Evolutionary conservation across 2,113 vertebrate genomes (phyloP).

Genomic region (Mixornis gularis): DNA sequence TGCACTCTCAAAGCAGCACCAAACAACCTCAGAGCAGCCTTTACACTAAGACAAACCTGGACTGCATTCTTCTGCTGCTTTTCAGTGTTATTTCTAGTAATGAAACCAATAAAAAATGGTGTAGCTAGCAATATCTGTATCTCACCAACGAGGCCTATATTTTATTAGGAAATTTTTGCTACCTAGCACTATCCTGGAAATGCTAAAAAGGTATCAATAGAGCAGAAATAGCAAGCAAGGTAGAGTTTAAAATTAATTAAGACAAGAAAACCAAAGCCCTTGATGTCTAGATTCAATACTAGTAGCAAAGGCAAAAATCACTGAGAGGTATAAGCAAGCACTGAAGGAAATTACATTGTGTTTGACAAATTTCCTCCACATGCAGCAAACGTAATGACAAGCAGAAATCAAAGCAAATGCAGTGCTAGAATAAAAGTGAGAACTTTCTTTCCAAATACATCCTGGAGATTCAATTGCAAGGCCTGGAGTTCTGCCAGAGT

Average conservation of each 20-base stretch:
- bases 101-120: background rate
- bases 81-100: background rate
- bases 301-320: background rate
- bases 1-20: rapidly evolving
- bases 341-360: background rate
- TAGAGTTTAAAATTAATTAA: background rate
- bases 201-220: background rate
- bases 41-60: rapidly evolving
- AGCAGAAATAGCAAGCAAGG: background rate
- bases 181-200: background rate
- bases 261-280: background rate
- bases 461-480: background rate
- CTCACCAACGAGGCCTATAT: background rate
- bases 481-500: background rate
- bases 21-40: background rate
- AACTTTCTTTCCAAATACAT: background rate
- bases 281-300: background rate
- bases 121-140: background rate
- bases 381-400: background rate
- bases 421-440: background rate
- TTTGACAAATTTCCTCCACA: background rate
- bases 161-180: background rate
- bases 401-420: slow-evolving; percentile 9
- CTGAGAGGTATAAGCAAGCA: background rate
- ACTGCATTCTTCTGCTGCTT: rapidly evolving